Evolutionary conservation across 2,888 invertebrate species (phyloP), one percentile per base, ranked within the genome.

Genomic region (Bombylius discolor): DNA sequence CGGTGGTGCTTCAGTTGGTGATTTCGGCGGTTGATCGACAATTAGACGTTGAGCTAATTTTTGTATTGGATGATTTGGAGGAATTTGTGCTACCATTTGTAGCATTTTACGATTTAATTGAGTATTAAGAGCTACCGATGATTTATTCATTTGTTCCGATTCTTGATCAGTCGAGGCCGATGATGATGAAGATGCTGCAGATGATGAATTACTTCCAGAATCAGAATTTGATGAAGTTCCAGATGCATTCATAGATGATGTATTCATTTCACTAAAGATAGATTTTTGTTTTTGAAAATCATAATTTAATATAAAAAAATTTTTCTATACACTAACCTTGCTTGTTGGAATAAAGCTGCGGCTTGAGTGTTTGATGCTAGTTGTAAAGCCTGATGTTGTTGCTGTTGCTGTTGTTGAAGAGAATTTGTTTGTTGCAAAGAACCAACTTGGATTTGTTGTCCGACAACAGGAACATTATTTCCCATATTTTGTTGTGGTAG

Each of bases 1-100:
- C 48, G 68, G 66, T 36, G 68, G 67, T 46, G 75, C 70, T 60
- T 72, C 75, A 45, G 73, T 71, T 33, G 74, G 73, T 14, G 75
- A 73, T 62, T 75, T 75, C n/a, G 74, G 57, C 56, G 57, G 74
- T 59, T 73, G 72, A 61, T 73, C 74, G 53, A 68, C 70, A 57
- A 72, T 72, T 58, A 71, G 68, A 53, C 70, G 70, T 36, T 69
- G 71, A 59, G 70, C 67, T 39, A 67, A 65, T 56, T 66, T 65
- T 55, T 64, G 64, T 56, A 63, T 57, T 12, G 62, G 63, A 58
- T 64, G 62, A 56, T 64, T 64, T 39, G 65, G 63, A 34, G 65
- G 64, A 50, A 68, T 67, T 60, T 72, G 68, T 52, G 72, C 70
- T 64, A 72, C 72, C 58, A 73, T 70, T 60, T 72, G 69, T 13